Base-by-base conservation (phyloP, 2,888 invertebrate species). In the Cephus sareptanus region DNA sequence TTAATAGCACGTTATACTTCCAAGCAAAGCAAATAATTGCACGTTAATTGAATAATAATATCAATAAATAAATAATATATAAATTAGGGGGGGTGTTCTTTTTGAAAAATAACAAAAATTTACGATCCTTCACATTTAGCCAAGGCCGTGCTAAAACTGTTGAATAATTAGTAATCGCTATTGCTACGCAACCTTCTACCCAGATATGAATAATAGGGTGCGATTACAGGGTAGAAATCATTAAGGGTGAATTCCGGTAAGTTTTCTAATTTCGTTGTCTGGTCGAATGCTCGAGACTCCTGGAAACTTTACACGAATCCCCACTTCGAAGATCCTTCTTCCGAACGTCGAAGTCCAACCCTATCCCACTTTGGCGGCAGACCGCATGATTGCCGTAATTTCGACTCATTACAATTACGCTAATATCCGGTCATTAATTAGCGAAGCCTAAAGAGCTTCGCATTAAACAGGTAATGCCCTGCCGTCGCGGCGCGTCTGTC, bases 361-460 rank as follows among this genome's bases (percentile, higher is more conserved):
- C 80, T 75, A 81, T 83, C 81, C 75, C 77, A 80, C 76, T 79
- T 76, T 85, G 86, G 87, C 86, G 88, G 87, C 83, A 85, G 85
- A 88, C 88, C 89, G 87, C 87, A 83, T 87, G 88, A 90, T 89
- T 88, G 87, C 86, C 81, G 84, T 78, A 78, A 78, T 89, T 91
- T 88, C 87, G 85, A 87, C 87, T 90, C 88, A 89, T 91, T 89
- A 89, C 88, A 90, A 91, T 91, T 90, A 90, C 87, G 87, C 86
- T 91, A 90, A 91, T 91, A 88, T 86, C 87, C 86, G 81, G 86
- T 81, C 87, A 90, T 91, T 89, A 91, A 91, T 91, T 91, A 90
- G 85, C 85, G 82, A 74, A 83, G 87, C 87, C 87, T 89, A 89
- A 91, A 89, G 88, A 89, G 89, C 81, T 79, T 86, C 87, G 85